Percentiles rank a stretch among this genome's conserved stretches.
phyloP scores from a whole-genome alignment of 2,797 vertebrate genomes.

The Danio aesculapii region DNA sequence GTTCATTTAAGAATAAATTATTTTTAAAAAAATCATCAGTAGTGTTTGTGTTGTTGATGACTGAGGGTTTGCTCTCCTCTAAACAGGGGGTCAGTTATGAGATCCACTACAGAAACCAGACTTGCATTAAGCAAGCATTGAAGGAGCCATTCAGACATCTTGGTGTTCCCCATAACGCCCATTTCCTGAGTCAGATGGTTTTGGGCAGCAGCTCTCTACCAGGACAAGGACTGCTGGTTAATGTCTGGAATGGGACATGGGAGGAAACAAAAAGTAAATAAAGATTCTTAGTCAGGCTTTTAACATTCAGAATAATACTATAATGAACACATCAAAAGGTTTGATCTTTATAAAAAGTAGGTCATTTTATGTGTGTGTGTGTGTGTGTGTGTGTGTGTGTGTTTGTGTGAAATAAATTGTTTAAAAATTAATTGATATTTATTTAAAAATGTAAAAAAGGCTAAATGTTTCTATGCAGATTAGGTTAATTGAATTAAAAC shows the following conservation, averaged over 20 bases:
- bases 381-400: no score
- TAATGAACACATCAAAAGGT: not conserved
- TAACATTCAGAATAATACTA: not conserved
- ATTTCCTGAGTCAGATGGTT: conserved; percentile 52
- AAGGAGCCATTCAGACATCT: conserved; percentile 51
- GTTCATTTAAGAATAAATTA: no score
- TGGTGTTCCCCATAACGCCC: conserved; percentile 57
- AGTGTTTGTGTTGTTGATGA: not conserved
- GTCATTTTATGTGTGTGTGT: no score
- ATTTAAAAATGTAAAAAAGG: no score
- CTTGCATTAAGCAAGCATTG: conserved; percentile 55
- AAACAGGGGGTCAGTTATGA: conserved; percentile 58
- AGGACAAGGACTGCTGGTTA: conserved; percentile 62
- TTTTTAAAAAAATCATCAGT: not conserved
- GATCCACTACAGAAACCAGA: conserved; percentile 63
- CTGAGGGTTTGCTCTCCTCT: not conserved
- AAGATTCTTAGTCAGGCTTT: not conserved
- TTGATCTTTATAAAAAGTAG: not conserved
- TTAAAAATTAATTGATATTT: no score
- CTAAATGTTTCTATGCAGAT: no score
- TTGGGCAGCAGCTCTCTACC: conserved; percentile 61
- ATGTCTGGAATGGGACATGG: conserved; percentile 57
- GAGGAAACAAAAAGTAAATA: conserved; percentile 54
- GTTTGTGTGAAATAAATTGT: no score
- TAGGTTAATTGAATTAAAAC: no score